These are phyloP conservation scores for Macrosteles quadrilineatus DNA, from an alignment of 1,140 invertebrate species.

Conservation along the genomic window DNA sequence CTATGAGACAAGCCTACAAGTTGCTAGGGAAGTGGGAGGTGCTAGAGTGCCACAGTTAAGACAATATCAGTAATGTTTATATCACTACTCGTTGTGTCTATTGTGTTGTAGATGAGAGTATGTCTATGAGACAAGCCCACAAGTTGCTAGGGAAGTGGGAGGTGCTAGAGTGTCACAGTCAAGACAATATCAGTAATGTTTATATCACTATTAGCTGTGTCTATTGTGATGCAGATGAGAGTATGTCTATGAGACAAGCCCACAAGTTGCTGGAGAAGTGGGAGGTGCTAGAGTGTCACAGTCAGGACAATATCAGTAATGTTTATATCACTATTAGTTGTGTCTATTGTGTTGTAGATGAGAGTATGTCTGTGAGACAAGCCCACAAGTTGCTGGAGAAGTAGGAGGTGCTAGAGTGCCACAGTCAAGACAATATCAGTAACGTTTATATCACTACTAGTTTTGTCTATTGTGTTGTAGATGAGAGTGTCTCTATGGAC, in stretches of 20 bases:
- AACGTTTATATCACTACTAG: no score
- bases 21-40: constrained; percentile 75
- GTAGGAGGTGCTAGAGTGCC: constrained; percentile 72
- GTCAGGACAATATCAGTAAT: constrained; percentile 34
- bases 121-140: constrained; percentile 77
- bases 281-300: background rate
- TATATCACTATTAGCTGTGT: no score
- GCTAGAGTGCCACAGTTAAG: constrained; percentile 67
- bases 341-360: no score
- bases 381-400: constrained; percentile 75
- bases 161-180: constrained; percentile 68
- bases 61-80: constrained; percentile 57
- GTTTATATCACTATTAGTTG: no score
- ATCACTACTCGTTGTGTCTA: constrained; percentile 42
- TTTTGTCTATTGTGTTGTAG: constrained; percentile 61
- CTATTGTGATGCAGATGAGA: background rate
- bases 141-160: constrained; percentile 75
- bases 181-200: constrained; percentile 52
- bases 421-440: constrained; percentile 60
- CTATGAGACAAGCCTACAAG: constrained; percentile 78
- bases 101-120: constrained; percentile 47
- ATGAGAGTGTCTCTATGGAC: constrained; percentile 79
- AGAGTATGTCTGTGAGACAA: constrained; percentile 80
- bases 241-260: background rate
- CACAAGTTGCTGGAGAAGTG: background rate